phyloP scores from a whole-genome alignment of 2,888 invertebrate genomes.

The Tribolium freemani region DNA sequence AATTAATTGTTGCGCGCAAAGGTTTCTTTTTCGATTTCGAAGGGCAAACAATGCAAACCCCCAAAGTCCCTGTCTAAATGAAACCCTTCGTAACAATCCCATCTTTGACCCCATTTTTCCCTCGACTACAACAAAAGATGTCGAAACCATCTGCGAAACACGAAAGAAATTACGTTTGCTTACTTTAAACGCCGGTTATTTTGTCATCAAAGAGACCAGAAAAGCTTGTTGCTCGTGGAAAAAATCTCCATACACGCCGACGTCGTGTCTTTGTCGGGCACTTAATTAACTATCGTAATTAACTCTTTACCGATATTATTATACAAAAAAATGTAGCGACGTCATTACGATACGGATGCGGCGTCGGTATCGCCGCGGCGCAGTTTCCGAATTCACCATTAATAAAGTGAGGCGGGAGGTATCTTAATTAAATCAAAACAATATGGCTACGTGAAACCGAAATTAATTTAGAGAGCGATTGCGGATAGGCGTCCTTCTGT shows the following conservation, averaged over 20 bases:
- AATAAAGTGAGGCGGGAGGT: slow-evolving; percentile 63
- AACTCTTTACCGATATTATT: slow-evolving; percentile 36
- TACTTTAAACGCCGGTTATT: background rate
- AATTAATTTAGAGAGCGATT: slow-evolving; percentile 61
- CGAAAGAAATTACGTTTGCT: slow-evolving; percentile 5
- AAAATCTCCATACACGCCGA: background rate
- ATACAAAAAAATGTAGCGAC: slow-evolving; percentile 4
- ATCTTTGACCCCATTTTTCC: background rate
- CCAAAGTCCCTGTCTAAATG: slow-evolving; percentile 2
- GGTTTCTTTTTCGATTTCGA: slow-evolving; percentile 18
- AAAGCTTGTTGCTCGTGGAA: background rate
- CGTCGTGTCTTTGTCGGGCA: slow-evolving; percentile 15
- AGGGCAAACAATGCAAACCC: slow-evolving; percentile 12
- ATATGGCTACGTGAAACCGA: slow-evolving; percentile 65
- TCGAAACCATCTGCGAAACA: background rate
- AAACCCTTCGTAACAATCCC: slow-evolving; percentile 15
- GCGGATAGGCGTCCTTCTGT: slow-evolving; percentile 48
- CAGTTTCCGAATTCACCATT: slow-evolving; percentile 53
- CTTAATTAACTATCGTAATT: slow-evolving; percentile 43
- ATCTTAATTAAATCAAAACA: slow-evolving; percentile 68
- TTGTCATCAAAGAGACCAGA: background rate
- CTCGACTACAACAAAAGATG: background rate
- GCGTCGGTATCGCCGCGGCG: slow-evolving; percentile 40
- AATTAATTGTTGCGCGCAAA: no score
- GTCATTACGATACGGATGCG: slow-evolving; percentile 37